Base-by-base conservation (phyloP, 2,888 invertebrate genomes). In the Troides aeacus region DNA sequence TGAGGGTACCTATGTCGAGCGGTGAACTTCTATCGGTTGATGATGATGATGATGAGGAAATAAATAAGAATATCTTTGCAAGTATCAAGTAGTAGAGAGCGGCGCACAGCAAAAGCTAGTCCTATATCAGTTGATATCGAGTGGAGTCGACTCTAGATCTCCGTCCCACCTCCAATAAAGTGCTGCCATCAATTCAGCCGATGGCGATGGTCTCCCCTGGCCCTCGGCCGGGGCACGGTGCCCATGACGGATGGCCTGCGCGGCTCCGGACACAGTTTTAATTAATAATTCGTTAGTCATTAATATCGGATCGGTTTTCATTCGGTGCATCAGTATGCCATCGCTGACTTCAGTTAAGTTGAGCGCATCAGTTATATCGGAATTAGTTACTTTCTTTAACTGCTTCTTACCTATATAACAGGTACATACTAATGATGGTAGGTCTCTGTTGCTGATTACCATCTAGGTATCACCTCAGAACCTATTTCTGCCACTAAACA, bases 121-220 rank as follows among this genome's bases (percentile, higher is more conserved):
- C 82, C 81, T 87, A 84, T 85, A 88, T 88, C 88, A 88, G 87
- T 86, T 81, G 85, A 85, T 87, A 87, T 86, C 87, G 84, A 81
- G 77, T 77, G 74, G 79, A 77, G 79, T 80, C 77, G 80, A 74
- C 78, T 81, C 84, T 85, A 85, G 87, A 85, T 85, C 83, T 76
- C 76, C 78, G 85, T 84, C 83, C 88, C 88, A 82, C 86, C 87
- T 84, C 85, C 88, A 85, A 88, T 87, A 88, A 87, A 87, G 83
- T 81, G 86, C 79, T 78, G 80, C 87, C 85, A 89, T 89, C 89
- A 89, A 88, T 89, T 86, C 80, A 71, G 78, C 74, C 76, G 75
- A 59, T 59, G 66, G 50, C 58, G 60, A 36, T 36, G 64, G 66
- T 67, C 61, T 73, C 73, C 78, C 77, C 75, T 39, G 21, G 24